A percentile compares a stretch with the other conserved stretches of the same genome.
phyloP scores from a whole-genome alignment of 2,888 invertebrate species.

The Pyrgus malvae region DNA sequence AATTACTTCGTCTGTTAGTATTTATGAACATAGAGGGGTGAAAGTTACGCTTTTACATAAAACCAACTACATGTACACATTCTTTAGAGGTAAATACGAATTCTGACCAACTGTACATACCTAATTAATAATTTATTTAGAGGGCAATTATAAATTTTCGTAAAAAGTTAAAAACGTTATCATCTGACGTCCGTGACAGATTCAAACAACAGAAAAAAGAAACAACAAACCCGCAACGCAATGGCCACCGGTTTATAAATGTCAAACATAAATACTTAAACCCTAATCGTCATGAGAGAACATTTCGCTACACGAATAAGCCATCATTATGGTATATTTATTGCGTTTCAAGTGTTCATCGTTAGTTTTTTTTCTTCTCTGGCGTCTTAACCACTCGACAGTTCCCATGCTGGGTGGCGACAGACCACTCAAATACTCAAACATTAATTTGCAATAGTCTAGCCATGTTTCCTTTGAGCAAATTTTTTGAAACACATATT shows the following conservation, averaged over 20 bases:
- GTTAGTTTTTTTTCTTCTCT: constrained; percentile 49
- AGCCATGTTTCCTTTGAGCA: constrained; percentile 63
- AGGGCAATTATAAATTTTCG: no score
- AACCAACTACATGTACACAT: no score
- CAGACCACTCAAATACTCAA: constrained; percentile 73
- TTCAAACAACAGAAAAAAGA: no score
- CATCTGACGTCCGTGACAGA: no score
- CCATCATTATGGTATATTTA: constrained; percentile 54
- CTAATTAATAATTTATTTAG: no score
- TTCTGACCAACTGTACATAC: no score
- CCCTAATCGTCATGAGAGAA: constrained; percentile 12
- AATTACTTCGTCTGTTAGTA: constrained; percentile 12
- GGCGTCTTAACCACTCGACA: constrained; percentile 61
- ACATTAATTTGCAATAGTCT: constrained; percentile 76
- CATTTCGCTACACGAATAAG: constrained; percentile 30
- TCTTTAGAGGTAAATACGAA: no score
- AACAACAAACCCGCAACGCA: neutral
- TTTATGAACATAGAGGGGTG: neutral
- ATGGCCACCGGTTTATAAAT: neutral
- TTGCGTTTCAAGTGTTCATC: constrained; percentile 53
- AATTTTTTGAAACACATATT: constrained; percentile 43
- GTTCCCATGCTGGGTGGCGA: constrained; percentile 80
- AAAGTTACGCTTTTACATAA: neutral
- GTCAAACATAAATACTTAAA: neutral
- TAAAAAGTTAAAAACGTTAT: no score